These are phyloP conservation scores for Florisuga fusca DNA, from an alignment of 2,797 vertebrate species.

Conservation along the genomic window DNA sequence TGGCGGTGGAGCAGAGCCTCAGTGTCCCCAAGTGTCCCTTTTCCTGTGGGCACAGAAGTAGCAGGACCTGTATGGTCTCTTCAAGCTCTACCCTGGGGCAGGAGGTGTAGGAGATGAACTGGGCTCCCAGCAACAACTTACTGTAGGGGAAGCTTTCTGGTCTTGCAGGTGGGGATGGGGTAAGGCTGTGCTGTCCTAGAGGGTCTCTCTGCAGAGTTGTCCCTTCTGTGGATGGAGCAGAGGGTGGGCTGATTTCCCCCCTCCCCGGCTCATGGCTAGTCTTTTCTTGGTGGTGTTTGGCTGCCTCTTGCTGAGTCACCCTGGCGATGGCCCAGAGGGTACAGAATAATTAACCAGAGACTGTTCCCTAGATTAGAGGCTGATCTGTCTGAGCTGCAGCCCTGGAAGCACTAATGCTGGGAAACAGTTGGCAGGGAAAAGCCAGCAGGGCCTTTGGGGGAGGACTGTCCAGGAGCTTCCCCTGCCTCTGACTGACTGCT, in stretches of 20 bases:
- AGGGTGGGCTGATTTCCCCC: neutral
- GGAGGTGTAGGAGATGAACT: neutral
- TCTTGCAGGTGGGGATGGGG: neutral
- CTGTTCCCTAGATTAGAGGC: slow-evolving; percentile 49
- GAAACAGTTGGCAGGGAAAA: slow-evolving; percentile 12
- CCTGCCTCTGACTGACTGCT: neutral
- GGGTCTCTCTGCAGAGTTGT: neutral
- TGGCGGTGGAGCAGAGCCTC: neutral
- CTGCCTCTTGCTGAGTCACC: slow-evolving; percentile 57
- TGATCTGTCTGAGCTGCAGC: slow-evolving; percentile 39
- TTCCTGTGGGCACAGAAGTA: neutral
- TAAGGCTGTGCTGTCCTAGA: neutral
- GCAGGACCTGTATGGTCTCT: neutral
- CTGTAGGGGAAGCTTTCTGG: too few relatives aligned
- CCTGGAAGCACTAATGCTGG: slow-evolving; percentile 16
- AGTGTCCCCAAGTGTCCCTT: fast-evolving
- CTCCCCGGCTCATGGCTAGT: neutral
- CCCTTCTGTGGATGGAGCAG: neutral
- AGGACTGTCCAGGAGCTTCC: neutral
- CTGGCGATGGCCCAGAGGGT: slow-evolving; percentile 43
- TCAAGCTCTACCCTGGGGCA: neutral
- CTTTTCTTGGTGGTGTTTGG: neutral
- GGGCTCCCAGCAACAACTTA: too few relatives aligned
- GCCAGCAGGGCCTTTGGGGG: neutral
- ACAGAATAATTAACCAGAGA: slow-evolving; percentile 9